phyloP scores from a whole-genome alignment of 2,888 invertebrate genomes.

The Aphidius colemani region DNA sequence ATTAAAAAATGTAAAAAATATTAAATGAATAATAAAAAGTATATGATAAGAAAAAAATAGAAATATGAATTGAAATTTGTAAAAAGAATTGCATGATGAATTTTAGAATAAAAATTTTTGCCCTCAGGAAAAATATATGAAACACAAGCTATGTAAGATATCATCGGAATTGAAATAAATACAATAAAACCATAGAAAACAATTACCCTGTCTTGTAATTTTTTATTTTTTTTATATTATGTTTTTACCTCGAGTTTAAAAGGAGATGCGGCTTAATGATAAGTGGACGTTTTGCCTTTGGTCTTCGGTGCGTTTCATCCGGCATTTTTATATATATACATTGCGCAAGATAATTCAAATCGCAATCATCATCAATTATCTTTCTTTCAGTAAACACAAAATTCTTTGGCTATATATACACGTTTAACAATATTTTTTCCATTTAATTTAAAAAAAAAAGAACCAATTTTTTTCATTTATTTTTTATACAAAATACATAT shows the following conservation, averaged over 20 bases:
- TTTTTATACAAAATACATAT: background rate
- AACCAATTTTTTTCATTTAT: background rate
- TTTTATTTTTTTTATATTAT: conserved; percentile 6
- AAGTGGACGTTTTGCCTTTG: conserved; percentile 43
- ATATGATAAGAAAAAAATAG: conserved; percentile 7
- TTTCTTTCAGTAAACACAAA: background rate
- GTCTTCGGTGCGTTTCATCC: conserved; percentile 23
- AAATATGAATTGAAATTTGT: conserved; percentile 22
- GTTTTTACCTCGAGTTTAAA: conserved; percentile 33
- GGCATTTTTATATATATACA: conserved; percentile 33
- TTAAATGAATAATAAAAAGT: background rate
- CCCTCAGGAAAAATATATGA: no score
- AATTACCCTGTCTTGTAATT: conserved; percentile 51
- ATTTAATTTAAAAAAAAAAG: no score
- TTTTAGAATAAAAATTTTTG: conserved; percentile 45
- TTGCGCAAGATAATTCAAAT: conserved; percentile 37
- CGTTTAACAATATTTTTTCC: no score
- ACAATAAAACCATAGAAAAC: conserved; percentile 59
- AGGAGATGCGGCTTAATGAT: conserved; percentile 56
- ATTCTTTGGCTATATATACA: background rate
- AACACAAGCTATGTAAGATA: conserved; percentile 45
- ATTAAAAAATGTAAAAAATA: background rate
- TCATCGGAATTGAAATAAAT: conserved; percentile 57
- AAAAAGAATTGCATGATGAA: conserved; percentile 50
- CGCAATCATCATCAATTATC: conserved; percentile 30